A percentile compares a stretch with the other conserved stretches of the same genome.
These are phyloP conservation scores for Caenorhabditis inopinata DNA, from an alignment of 1,140 invertebrate genomes.

Conservation along the genomic window DNA sequence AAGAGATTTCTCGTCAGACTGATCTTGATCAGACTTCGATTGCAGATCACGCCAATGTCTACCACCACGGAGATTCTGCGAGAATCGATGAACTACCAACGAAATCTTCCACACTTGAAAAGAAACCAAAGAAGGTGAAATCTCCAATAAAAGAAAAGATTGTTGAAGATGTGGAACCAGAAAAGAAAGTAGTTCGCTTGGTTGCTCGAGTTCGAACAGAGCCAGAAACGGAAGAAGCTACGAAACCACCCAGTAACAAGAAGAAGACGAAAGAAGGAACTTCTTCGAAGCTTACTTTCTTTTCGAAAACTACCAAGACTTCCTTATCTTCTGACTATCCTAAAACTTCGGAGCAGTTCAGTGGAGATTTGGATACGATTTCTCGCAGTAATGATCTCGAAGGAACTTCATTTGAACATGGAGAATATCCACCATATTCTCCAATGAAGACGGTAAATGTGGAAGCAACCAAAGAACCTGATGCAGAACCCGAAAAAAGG, in stretches of 20 bases:
- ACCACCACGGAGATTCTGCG: slow-evolving; percentile 41
- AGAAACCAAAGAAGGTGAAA: slow-evolving; percentile 31
- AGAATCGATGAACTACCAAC: slow-evolving; percentile 25
- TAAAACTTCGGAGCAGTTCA: background rate
- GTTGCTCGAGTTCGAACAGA: background rate
- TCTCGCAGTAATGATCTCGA: too few relatives aligned
- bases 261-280: background rate
- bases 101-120: background rate
- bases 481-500: too few relatives aligned
- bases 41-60: slow-evolving; percentile 19
- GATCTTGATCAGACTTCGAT: slow-evolving; percentile 46
- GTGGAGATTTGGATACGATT: too few relatives aligned
- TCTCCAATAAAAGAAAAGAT: background rate
- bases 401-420: too few relatives aligned
- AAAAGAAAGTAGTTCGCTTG: background rate
- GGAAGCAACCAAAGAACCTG: too few relatives aligned
- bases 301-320: background rate
- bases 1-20: slow-evolving; percentile 2
- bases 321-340: background rate
- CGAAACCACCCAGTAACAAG: background rate
- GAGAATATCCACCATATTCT: too few relatives aligned
- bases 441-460: too few relatives aligned
- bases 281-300: background rate
- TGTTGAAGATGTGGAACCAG: background rate
- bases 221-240: background rate